Evolutionary conservation across 1,140 invertebrate species (phyloP), one percentile per base, ranked within the genome.

Genomic region (Drosophila arawakana): DNA sequence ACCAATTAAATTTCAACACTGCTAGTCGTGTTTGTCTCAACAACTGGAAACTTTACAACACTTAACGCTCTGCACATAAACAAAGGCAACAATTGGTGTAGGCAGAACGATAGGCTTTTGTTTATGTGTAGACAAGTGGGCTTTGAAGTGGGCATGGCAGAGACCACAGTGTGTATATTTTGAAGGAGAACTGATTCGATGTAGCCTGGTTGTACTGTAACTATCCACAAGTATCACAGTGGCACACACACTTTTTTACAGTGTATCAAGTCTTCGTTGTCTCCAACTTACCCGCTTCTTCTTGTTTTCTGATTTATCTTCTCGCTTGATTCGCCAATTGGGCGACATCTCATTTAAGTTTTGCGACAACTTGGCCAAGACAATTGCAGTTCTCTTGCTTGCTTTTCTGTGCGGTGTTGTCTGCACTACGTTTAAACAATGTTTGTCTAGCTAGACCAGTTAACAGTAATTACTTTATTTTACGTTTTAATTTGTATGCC

Each of bases 331-430:
- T 2, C 37, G 15, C 47, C 30, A 66, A 55, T 57, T 72, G 39
- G 49, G n/a, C 69, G 49, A 73, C 81, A 84, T 74, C 79, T 81
- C 79, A 81, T 80, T 84, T 84, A 84, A 84, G 81, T 84, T 84
- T 78, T 50, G 73, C 74, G 69, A 80, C 81, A 80, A 59, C 44
- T 66, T 62, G 55, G 54, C 44, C 11, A 30, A 43, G 3, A n/a
- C 41, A 43, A 43, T 18, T 47, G 25, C 25, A 30, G 25, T 30
- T 30, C 25, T 30, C 25, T 3, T 47, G 18, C 39, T 37, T n/a
- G 68, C 50, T 81, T 68, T 77, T 61, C 62, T 77, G 63, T 50
- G 49, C 11, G 18, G 18, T 68, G 65, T 47, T 54, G 44, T 62
- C 67, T 68, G 50, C 37, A 50, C 46, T 35, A 41, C 61, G 70